Percentiles rank a stretch among this genome's conserved stretches.
phyloP scores from a whole-genome alignment of 2,797 vertebrate species.

The Melanotaenia parkinsoni region DNA sequence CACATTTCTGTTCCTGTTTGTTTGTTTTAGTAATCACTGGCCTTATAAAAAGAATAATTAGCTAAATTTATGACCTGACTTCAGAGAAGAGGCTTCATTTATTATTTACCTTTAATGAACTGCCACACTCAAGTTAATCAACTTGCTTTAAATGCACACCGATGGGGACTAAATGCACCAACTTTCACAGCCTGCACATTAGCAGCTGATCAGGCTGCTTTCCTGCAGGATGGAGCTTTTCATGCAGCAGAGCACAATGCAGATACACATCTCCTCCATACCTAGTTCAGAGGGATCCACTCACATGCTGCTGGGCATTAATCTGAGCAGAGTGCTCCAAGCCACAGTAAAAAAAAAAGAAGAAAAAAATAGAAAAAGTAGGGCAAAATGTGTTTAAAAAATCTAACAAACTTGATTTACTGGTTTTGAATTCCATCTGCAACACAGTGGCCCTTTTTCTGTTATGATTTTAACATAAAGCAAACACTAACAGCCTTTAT shows the following conservation, averaged over 20 bases:
- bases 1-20: neutral
- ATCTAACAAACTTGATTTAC: no score
- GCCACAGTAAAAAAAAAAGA: no score
- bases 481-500: neutral
- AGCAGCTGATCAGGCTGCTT: neutral
- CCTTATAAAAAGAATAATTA: neutral
- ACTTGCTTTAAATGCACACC: neutral
- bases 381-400: no score
- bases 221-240: neutral
- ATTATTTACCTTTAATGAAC: neutral
- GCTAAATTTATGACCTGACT: neutral
- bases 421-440: no score
- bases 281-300: no score
- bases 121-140: neutral
- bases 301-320: no score
- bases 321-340: no score
- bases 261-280: no score
- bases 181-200: neutral
- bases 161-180: neutral
- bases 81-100: neutral
- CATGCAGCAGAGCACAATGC: neutral
- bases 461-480: neutral
- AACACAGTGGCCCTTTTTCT: no score
- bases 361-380: no score
- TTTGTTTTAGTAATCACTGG: neutral